Conservation (phyloP, 37 sponge, comb jelly and placozoan species). For the Geodia barretti region DNA sequence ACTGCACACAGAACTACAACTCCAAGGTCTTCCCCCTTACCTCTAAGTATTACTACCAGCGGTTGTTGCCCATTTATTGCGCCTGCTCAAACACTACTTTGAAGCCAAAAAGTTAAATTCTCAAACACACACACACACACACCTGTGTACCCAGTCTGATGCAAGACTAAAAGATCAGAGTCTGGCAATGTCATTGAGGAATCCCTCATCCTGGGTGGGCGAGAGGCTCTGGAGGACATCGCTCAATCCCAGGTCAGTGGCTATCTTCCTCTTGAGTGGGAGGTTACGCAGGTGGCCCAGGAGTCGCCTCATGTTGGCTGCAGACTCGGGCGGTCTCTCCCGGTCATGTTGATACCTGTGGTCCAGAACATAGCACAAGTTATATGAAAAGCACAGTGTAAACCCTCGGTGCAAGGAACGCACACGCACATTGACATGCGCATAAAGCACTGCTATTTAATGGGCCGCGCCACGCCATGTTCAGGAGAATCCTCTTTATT, state of each 20-base stretch:
- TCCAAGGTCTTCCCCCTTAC: too few relatives aligned
- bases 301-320: slow-evolving; percentile 48
- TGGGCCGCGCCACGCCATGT: too few relatives aligned
- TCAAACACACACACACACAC: neutral
- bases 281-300: slow-evolving; percentile 32
- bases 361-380: neutral
- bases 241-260: slow-evolving; percentile 41
- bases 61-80: too few relatives aligned
- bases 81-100: neutral
- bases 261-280: slow-evolving; percentile 35
- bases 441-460: too few relatives aligned
- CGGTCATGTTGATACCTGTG: slow-evolving; percentile 44
- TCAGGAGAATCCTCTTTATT: neutral
- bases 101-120: neutral
- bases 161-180: slow-evolving; percentile 25
- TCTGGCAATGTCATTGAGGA: slow-evolving; percentile 48
- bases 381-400: too few relatives aligned
- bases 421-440: too few relatives aligned
- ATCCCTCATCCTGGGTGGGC: slow-evolving; percentile 44
- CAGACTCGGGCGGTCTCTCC: slow-evolving; percentile 24
- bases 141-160: too few relatives aligned
- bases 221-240: slow-evolving; percentile 25
- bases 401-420: too few relatives aligned
- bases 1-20: too few relatives aligned
- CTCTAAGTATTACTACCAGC: too few relatives aligned